Evolutionary conservation across 2,113 vertebrate species (phyloP).

Genomic region (Chaetodon trifascialis): DNA sequence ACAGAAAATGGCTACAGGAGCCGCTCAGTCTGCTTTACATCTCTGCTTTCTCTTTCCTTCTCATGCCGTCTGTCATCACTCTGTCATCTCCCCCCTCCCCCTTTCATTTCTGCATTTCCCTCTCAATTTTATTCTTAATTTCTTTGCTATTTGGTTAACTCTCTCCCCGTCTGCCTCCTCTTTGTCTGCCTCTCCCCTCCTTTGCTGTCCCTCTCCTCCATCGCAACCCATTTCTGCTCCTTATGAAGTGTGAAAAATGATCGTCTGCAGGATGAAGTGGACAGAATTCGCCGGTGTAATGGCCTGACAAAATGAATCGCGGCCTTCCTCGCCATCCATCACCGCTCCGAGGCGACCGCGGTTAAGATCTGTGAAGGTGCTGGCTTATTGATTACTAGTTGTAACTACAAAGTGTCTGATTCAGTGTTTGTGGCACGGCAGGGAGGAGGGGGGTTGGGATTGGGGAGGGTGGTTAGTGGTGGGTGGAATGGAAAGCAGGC

Average conservation of each 20-base stretch:
- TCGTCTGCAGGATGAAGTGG: conserved; percentile 91
- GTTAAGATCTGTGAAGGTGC: conserved; percentile 99
- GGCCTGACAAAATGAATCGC: conserved; percentile 99
- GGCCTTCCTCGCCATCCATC: conserved; percentile 98
- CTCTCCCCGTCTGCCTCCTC: conserved; percentile 26
- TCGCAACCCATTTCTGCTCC: conserved; percentile 71
- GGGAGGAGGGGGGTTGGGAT: conserved; percentile 78
- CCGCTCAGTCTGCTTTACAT: conserved; percentile 48
- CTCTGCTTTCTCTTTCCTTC: conserved; percentile 43
- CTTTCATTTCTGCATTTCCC: conserved; percentile 39
- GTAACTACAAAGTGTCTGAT: conserved; percentile 99
- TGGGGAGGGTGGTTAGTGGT: conserved; percentile 80
- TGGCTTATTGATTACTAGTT: conserved; percentile 99
- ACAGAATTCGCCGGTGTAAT: conserved; percentile 96
- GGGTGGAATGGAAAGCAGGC: conserved; percentile 91
- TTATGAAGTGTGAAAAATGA: conserved; percentile 92
- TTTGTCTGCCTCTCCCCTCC: conserved; percentile 25
- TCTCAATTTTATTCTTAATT: conserved; percentile 58
- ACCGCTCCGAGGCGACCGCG: conserved; percentile 95
- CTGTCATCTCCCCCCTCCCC: conserved; percentile 32
- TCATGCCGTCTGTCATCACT: conserved; percentile 48
- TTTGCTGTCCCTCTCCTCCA: conserved; percentile 34
- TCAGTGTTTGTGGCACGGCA: conserved; percentile 91
- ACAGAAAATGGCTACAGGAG: conserved; percentile 34
- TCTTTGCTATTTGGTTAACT: conserved; percentile 44